Percentiles rank a stretch among this genome's conserved stretches.
Conservation (phyloP, 2,113 vertebrate species). For the Phalacrocorax aristotelis region DNA sequence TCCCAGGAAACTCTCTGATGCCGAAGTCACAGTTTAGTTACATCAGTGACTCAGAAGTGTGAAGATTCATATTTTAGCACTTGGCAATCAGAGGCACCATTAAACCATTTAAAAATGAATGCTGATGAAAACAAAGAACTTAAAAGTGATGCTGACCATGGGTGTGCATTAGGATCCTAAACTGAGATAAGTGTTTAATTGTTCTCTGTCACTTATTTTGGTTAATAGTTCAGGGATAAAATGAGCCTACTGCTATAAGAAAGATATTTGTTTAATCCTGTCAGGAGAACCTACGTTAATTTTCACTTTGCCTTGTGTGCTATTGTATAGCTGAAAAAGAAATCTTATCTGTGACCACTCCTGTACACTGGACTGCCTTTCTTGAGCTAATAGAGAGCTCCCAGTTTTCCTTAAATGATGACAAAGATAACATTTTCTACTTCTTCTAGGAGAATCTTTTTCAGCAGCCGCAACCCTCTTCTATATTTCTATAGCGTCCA, state of each 20-base stretch:
- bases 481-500: background rate
- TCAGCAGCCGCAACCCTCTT: background rate
- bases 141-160: constrained; percentile 70
- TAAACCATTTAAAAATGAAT: constrained; percentile 82
- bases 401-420: background rate
- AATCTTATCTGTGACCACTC: background rate
- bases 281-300: background rate
- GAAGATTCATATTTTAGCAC: constrained; percentile 98
- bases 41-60: constrained; percentile 94
- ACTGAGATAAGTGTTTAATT: constrained; percentile 50
- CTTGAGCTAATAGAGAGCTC: background rate
- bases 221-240: constrained; percentile 26
- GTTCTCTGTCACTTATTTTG: constrained; percentile 32
- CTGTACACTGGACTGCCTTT: background rate
- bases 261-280: constrained; percentile 13
- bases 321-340: background rate
- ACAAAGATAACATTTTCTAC: background rate
- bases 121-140: constrained; percentile 75
- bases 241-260: background rate
- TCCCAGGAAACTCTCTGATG: constrained; percentile 86
- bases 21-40: constrained; percentile 88
- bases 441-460: background rate
- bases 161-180: constrained; percentile 73
- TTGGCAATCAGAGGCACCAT: constrained; percentile 81
- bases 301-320: constrained; percentile 15